A percentile compares a stretch with the other conserved stretches of the same genome.
Conservation (phyloP, 2,797 vertebrate genomes). For the Thamnophis elegans region DNA sequence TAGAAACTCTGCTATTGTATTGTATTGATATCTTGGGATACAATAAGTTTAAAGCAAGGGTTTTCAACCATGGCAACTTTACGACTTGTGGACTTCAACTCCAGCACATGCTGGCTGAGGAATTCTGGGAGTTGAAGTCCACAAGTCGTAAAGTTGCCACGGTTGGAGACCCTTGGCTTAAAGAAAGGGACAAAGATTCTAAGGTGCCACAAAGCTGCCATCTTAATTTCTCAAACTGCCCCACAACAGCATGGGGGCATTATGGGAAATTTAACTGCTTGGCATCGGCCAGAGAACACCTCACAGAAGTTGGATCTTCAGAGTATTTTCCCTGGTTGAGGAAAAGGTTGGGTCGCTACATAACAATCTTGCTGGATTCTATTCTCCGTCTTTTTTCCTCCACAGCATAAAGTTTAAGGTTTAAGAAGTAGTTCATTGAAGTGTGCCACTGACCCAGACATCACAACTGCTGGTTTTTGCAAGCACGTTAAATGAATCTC, state of each 20-base stretch:
- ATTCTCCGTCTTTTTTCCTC: background rate
- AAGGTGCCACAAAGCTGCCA: background rate
- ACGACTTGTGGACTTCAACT: no score
- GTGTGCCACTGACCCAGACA: background rate
- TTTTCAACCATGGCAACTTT: no score
- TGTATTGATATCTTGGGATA: background rate
- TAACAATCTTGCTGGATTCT: background rate
- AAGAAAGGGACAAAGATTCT: background rate
- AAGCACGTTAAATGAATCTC: background rate
- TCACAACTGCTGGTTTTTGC: background rate
- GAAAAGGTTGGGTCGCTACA: no score
- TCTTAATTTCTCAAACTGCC: background rate
- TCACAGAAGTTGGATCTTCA: background rate
- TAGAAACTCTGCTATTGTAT: no score
- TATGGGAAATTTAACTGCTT: background rate
- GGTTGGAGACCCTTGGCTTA: no score
- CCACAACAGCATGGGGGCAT: background rate
- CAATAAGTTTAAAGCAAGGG: background rate
- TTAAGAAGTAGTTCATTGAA: background rate
- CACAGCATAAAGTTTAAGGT: background rate
- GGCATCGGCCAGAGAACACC: background rate
- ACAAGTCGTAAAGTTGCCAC: no score
- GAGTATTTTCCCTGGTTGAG: background rate
- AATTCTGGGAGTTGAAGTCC: no score
- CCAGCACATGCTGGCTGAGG: no score